Base-by-base conservation (phyloP, 2,797 vertebrate genomes). In the Serranus cabrilla region DNA sequence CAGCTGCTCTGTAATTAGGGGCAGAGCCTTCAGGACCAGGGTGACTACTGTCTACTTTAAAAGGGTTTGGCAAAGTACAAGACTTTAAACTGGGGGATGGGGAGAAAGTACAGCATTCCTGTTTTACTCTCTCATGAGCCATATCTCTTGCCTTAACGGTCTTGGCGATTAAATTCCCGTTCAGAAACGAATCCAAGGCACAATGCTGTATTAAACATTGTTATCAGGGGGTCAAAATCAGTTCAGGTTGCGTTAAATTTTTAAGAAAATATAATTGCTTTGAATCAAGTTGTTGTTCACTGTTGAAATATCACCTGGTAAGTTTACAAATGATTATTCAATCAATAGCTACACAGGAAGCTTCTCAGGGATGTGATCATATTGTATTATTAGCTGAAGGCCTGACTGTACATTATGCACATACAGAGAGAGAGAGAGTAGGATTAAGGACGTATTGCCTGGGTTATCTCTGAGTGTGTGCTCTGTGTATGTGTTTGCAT, bases 1-100 rank as follows among this genome's bases (percentile, higher is more conserved):
- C 86, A 91, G 89, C 91, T 89, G 84, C 91, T 94, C 93, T 95
- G 91, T 95, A 95, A 95, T 96, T 96, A 96, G 81, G 91, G 91
- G 93, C 88, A 93, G 90, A 93, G 91, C 85, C 89, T 92, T 92
- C 78, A 93, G 89, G 91, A 94, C 92, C 89, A 84, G 77, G 89
- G 90, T 93, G 92, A 95, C 91, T 94, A 92, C 92, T 92, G 89
- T 92, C 86, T 91, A 84, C 91, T 92, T 89, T 91, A 86, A 91
- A 92, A 92, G 84, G 81, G 76, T 87, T 90, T 86, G 82, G 82
- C 79, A 86, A 85, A 89, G 79, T 83, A 81, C 76, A 87, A 82
- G 64, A 81, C 71, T 80, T 84, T 52, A 81, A 80, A 84, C 74
- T 77, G 82, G 86, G 82, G 81, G 66, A 82, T 76, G 87, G 72